phyloP scores from a whole-genome alignment of 2,113 vertebrate genomes.

The Melospiza georgiana region DNA sequence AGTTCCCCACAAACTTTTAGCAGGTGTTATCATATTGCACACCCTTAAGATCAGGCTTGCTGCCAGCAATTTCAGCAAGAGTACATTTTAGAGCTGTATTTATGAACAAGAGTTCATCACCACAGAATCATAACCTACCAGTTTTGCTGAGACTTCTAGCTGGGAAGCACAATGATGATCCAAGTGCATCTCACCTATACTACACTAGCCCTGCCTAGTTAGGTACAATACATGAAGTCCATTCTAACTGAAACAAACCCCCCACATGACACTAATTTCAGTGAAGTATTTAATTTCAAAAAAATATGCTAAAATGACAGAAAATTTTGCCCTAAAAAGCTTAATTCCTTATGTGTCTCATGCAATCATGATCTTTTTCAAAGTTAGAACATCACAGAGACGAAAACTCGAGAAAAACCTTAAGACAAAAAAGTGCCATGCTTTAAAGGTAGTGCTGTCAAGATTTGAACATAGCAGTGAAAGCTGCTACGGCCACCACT shows the following conservation, averaged over 20 bases:
- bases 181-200: rapidly evolving
- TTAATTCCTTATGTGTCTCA: not conserved
- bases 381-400: not conserved
- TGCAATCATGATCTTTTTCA: not conserved
- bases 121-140: not conserved
- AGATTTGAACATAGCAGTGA: not conserved
- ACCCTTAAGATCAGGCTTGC: not conserved
- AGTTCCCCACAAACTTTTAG: not conserved
- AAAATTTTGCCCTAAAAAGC: not conserved
- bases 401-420: not conserved
- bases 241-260: not conserved
- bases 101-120: not conserved
- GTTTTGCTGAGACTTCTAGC: not conserved
- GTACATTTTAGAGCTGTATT: not conserved
- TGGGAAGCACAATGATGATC: not conserved
- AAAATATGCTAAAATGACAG: not conserved
- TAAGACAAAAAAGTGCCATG: not conserved
- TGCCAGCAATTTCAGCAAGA: not conserved
- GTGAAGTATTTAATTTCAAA: not conserved
- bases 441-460: not conserved
- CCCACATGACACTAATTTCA: not conserved
- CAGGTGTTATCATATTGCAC: not conserved
- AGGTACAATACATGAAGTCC: not conserved
- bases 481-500: not conserved
- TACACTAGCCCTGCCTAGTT: not conserved